Base-by-base conservation (phyloP, 2,888 invertebrate genomes). In the Chrysodeixis includens region DNA sequence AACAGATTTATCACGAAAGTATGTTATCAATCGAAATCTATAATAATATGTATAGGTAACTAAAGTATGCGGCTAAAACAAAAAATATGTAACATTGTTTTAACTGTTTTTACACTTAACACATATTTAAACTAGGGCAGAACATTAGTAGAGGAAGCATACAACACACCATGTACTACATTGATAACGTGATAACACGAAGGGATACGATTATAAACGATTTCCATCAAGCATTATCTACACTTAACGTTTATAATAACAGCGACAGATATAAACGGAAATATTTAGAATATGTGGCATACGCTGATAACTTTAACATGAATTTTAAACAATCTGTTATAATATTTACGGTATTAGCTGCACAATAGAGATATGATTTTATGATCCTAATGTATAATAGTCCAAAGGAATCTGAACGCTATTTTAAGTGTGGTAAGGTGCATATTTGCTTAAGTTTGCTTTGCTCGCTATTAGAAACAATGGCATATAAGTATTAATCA, bases 101-200 rank as follows among this genome's bases (percentile, higher is more conserved):
- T 18, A 7, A 20, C 8, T 0, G 16, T 20, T n/a, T 49, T 20
- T 49, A 53, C 40, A 30, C 22, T 53, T 52, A 52, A n/a, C 26
- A 65, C 26, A 26, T 26, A 6, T 26, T 30, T 16, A 9, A 20
- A 54, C 10, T 35, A 56, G 16, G 16, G 9, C 62, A 70, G 16
- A 65, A 56, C 26, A 67, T 64, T 58, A 62, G 53, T 61, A 10
- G 56, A 69, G 71, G 71, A 73, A 69, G 66, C 40, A 66, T 66
- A 56, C 22, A 56, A 56, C 57, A 56, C 64, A 68, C 66, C 66
- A 73, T 67, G 74, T 52, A 56, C 78, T 66, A 69, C 44, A 71
- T 70, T 75, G 81, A 81, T 81, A 81, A 81, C n/a, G 70, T 12
- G 79, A 81, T 81, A 81, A 74, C 60, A 62, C 57, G 16, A 61